Conservation (phyloP, 2,797 vertebrate genomes). For the Parotocinclus haroldoi region DNA sequence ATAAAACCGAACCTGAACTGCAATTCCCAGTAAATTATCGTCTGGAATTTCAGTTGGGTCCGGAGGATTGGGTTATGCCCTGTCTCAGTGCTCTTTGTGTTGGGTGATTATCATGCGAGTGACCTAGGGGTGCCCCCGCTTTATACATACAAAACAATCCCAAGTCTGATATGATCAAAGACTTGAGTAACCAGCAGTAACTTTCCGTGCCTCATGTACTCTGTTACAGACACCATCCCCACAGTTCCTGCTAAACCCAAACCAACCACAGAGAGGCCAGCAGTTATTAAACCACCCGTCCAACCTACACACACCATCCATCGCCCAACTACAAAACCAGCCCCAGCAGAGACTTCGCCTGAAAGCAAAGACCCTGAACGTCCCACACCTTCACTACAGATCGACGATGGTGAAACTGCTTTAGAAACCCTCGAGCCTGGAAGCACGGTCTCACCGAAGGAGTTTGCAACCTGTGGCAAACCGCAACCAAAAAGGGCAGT, state of each 20-base stretch:
- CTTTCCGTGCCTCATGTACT: neutral
- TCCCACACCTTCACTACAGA: neutral
- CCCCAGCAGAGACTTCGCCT: neutral
- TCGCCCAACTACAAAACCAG: neutral
- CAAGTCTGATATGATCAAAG: neutral
- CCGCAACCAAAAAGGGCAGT: conserved; percentile 59
- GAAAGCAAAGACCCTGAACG: neutral
- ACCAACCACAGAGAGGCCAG: neutral
- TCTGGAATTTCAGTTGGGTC: no score
- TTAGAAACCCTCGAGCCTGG: neutral
- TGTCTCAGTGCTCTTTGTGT: no score
- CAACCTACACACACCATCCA: neutral
- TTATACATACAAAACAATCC: neutral
- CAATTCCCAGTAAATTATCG: no score
- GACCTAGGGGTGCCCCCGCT: no score
- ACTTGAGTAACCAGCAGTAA: neutral
- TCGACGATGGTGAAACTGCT: neutral
- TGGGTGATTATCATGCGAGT: no score
- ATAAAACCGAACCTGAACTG: no score
- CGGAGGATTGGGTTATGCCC: no score
- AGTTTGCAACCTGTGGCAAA: conserved; percentile 69
- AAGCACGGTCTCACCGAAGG: neutral
- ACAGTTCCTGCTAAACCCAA: conserved; percentile 35
- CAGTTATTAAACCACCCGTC: no score
- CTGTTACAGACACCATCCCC: neutral